phyloP scores from a whole-genome alignment of 2,113 vertebrate species.

The Chaenogobius annularis region DNA sequence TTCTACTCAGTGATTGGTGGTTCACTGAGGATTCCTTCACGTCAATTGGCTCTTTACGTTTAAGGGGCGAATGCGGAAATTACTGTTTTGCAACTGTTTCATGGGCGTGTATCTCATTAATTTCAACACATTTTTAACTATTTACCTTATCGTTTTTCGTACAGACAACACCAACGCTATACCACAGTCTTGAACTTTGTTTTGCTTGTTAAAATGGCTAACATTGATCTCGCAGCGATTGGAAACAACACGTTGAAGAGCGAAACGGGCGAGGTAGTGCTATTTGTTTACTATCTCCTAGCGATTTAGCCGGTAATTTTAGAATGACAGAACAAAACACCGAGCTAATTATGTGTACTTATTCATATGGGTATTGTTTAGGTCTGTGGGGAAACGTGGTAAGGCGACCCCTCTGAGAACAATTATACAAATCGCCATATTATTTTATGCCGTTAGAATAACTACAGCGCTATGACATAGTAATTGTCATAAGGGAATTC shows the following conservation, averaged over 20 bases:
- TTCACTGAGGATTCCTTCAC: rapidly evolving
- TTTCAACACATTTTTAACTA: background rate
- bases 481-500: slow-evolving; percentile 15
- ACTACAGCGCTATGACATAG: slow-evolving; percentile 23
- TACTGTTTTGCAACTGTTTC: slow-evolving; percentile 50
- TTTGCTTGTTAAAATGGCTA: slow-evolving; percentile 56
- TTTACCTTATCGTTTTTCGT: background rate
- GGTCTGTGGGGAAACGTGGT: background rate
- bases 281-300: background rate
- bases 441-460: slow-evolving; percentile 4
- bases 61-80: slow-evolving; percentile 44
- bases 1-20: slow-evolving; percentile 37
- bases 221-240: slow-evolving; percentile 69
- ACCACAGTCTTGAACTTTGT: too few relatives aligned
- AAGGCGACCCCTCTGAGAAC: background rate
- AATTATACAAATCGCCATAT: slow-evolving; percentile 6
- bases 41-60: slow-evolving; percentile 37
- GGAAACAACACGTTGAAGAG: slow-evolving; percentile 78
- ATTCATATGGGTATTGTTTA: background rate
- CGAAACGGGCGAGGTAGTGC: slow-evolving; percentile 77
- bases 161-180: background rate
- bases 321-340: background rate
- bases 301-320: background rate
- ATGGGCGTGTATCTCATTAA: background rate
- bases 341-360: background rate